Base-by-base conservation (phyloP, 2,888 invertebrate genomes). In the Polylopha cassiicola region DNA sequence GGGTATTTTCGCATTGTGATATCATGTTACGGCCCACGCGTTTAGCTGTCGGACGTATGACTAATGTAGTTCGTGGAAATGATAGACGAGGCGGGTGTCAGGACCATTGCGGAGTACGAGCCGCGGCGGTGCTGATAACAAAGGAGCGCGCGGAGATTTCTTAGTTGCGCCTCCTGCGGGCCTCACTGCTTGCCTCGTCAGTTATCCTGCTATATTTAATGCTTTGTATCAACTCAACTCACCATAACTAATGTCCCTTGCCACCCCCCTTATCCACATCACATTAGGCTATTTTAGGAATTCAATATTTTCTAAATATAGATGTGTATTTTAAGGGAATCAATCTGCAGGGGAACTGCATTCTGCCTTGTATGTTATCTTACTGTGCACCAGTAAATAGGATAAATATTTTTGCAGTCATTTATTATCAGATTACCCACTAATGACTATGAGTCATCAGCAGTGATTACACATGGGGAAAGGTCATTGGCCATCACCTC, bases 1-100 rank as follows among this genome's bases (percentile, higher is more conserved):
- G 85, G 79, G 78, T 86, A 86, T 86, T 86, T 86, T 86, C 81
- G 86, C 86, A 84, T 86, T 86, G 86, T 86, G 86, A 86, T 86
- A 86, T 86, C 86, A 86, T 86, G 79, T 86, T 85, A 85, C 86
- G 74, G 78, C 86, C 86, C 85, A 86, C 86, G 86, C 86, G 79
- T 77, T 68, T 74, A 77, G 71, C 77, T 74, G 63, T 76, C 73
- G 69, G 65, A 68, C 66, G 77, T 77, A 84, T 86, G 86, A 86
- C 80, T 86, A 86, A 86, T 85, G 80, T 73, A 63, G 70, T 84
- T 82, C 82, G 68, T 77, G 73, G 84, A 84, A 82, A 64, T 81
- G 79, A 81, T 82, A 79, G 74, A 73, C 76, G 68, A 77, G 69
- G 74, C 73, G 71, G 64, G 69, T 69, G 65, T 22, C 14, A 36